These are phyloP conservation scores for Tenebrosternarchus preto DNA, from an alignment of 2,113 vertebrate genomes.

Conservation along the genomic window DNA sequence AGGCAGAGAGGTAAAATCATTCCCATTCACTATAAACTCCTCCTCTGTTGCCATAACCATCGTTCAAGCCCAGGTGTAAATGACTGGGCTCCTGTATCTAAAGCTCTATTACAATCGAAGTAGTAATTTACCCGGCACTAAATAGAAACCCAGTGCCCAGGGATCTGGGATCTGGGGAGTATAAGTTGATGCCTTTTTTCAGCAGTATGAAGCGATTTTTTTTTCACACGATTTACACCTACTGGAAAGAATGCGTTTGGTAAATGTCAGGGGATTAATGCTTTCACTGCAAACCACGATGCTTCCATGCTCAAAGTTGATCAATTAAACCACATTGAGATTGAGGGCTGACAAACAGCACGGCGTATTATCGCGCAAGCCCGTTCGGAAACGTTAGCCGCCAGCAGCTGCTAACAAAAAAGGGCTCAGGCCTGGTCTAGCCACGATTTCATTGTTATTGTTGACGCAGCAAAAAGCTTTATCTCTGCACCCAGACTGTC, in stretches of 20 bases:
- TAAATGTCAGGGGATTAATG: conserved; percentile 10
- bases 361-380: background rate
- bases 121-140: background rate
- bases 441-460: conserved; percentile 45
- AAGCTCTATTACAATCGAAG: conserved; percentile 2
- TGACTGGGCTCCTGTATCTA: background rate
- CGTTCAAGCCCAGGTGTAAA: background rate
- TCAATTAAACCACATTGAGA: background rate
- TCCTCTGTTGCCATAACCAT: background rate
- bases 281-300: background rate
- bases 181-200: no score
- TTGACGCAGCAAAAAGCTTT: conserved; percentile 41
- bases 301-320: background rate
- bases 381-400: background rate
- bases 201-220: no score
- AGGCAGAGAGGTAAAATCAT: conserved; percentile 26
- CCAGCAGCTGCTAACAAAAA: background rate
- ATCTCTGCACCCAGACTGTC: conserved; percentile 48
- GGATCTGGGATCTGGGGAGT: no score
- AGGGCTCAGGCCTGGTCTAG: conserved; percentile 5
- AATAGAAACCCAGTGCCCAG: background rate
- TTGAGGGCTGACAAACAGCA: no score
- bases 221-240: background rate
- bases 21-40: conserved; percentile 18
- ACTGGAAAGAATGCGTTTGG: conserved; percentile 8